Base-by-base conservation (phyloP, 2,797 vertebrate species). In the Pseudochirops corinnae region DNA sequence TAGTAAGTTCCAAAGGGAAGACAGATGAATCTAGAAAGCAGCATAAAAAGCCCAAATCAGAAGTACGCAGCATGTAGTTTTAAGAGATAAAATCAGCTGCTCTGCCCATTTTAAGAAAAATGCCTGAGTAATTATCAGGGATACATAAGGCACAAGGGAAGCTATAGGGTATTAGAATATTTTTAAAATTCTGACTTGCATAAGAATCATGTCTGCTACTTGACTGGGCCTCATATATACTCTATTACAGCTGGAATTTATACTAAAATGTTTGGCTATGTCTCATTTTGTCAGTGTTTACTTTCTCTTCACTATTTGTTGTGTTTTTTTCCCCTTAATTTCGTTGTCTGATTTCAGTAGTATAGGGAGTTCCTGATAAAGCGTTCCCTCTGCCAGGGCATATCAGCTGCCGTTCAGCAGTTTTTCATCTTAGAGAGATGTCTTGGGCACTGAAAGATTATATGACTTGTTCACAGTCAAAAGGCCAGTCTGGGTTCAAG, bases 81-180 rank as follows among this genome's bases (percentile, higher is more conserved):
- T 16, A 67, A 67, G 33, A 67, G 62, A n/a, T n/a, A 14, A 67
- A n/a, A n/a, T 67, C 62, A 67, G 33, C 33, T n/a, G 4, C 33
- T n/a, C 62, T n/a, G 62, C 62, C 62, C 13, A 33, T 3, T 14
- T 62, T 33, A 33, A 62, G 60, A 62, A 62, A 60, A 33, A 62
- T 62, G 29, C 60, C 12, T 55, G 4, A 14, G 14, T 53, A 92
- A 74, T 67, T 82, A 94, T 26, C 57, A 26, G 50, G 29, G 57
- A 92, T 92, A 33, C 50, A 60, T 62, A 90, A 52, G 46, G 50
- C 14, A 92, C 50, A 14, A 56, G n/a, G 92, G 82, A 93, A 90
- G 91, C 5, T n/a, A 39, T 87, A 55, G 10, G 56, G 53, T 57
- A 91, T 92, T 24, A 74, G 24, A 29, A 5, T 28, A 92, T 16